Base-by-base conservation (phyloP, 1,140 invertebrate genomes). In the Archivesica marissinica region DNA sequence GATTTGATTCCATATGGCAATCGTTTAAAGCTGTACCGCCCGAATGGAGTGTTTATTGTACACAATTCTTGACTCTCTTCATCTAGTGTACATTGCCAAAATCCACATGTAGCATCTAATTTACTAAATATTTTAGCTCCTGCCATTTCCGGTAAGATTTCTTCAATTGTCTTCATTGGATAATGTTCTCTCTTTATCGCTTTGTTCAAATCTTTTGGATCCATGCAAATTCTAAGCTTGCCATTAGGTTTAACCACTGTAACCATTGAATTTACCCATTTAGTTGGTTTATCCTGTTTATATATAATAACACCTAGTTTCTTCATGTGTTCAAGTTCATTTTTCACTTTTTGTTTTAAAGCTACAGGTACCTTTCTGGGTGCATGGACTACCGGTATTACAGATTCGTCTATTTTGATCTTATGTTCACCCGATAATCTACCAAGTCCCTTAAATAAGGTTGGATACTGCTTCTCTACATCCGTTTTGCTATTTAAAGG, bases 141-240 rank as follows among this genome's bases (percentile, higher is more conserved):
- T 78, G 59, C 0, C 7, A 89, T 39, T 28, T 74, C 56, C 17
- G 68, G 13, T 17, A 85, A 52, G 3, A 87, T 72, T 9, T 89
- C 86, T 52, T 89, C 88, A 15, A 87, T 30, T 28, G 89, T 88
- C 17, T 56, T 86, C 15, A 88, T 23, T 17, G 54, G 47, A 75
- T 87, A 84, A 38, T 86, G 81, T 41, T 76, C 52, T 47, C 94
- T 86, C 86, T 92, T 93, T 15, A 95, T 93, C 64, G 86, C 89
- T 77, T 89, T 90, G 90, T 95, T 95, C 74, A 95, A 88, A 66
- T 94, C 91, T 61, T 86, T 90, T 3, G 95, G 95, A 90, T 95
- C 95, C 23, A 95, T 78, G 88, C 94, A 95, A 30, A 95, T 89
- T 75, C 95, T 85, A 17, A 95, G 59, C 41, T 92, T 85, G 30